Evolutionary conservation across 1,140 invertebrate genomes (phyloP).

Genomic region (Drosophila parvula): DNA sequence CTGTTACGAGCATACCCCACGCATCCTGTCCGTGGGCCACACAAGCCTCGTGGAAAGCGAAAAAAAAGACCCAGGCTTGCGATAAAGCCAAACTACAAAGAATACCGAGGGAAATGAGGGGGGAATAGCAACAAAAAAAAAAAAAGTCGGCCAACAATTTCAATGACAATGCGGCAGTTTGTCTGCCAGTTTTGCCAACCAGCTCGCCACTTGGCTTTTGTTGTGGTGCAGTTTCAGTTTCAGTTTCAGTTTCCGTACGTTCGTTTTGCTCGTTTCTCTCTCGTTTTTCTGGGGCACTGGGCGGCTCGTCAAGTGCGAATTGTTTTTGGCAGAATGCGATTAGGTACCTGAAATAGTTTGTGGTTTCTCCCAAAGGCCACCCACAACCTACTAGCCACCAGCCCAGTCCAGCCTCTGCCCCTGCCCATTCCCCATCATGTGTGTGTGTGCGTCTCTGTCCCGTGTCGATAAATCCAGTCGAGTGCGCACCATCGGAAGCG

Average conservation of each 20-base stretch:
- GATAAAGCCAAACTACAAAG: constrained; percentile 56
- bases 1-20: background rate
- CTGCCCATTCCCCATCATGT: background rate
- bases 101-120: constrained; percentile 1
- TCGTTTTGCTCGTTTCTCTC: background rate
- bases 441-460: constrained; percentile 3
- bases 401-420: background rate
- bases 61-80: constrained; percentile 16
- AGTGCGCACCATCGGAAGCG: constrained; percentile 37
- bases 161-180: constrained; percentile 63
- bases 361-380: constrained; percentile 5
- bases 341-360: constrained; percentile 57
- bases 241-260: constrained; percentile 7
- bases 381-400: background rate
- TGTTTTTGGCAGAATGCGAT: constrained; percentile 54
- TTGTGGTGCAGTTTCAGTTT: constrained; percentile 41
- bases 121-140: background rate
- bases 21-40: background rate
- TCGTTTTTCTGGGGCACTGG: constrained; percentile 8
- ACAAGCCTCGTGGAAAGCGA: constrained; percentile 21
- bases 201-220: constrained; percentile 43
- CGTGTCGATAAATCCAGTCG: constrained; percentile 46
- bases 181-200: constrained; percentile 41
- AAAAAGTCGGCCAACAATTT: constrained; percentile 49
- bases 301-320: constrained; percentile 38